Base-by-base conservation (phyloP, 2,888 invertebrate species). In the Leptothorax acervorum region DNA sequence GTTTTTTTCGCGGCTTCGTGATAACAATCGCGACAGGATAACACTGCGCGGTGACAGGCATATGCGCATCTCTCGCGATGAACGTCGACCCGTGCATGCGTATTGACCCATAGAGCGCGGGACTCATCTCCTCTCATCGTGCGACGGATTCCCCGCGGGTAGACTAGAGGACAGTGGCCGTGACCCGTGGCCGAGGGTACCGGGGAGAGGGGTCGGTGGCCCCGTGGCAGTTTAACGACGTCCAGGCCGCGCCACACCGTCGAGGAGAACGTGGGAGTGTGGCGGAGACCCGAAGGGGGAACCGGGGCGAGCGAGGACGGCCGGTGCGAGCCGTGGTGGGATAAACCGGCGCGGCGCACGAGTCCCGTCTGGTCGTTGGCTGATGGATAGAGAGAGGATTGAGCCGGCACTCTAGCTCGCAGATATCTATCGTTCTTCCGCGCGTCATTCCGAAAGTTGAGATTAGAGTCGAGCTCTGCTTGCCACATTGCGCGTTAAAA, bases 191-290 rank as follows among this genome's bases (percentile, higher is more conserved):
- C 86, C 88, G 87, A 76, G 89, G 90, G 90, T 89, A 89, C 88
- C 90, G 91, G 90, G 91, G 92, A 60, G 48, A 92, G 92, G 92
- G 92, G 93, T 93, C 93, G 93, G 91, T 93, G 93, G 92, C 93
- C 93, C 92, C 92, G 89, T 89, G 92, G 89, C 87, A 88, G 89
- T 90, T 91, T 89, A 90, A 91, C 90, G 88, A 87, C 89, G 87
- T 87, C 90, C 90, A 88, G 88, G 88, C 85, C 86, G 88, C 85
- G 85, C 60, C 74, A 81, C 75, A 42, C 70, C 82, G 86, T 87
- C 73, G 86, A 86, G 85, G 51, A 60, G 85, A 82, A 84, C 89
- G 89, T 90, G 87, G 90, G 89, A 86, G 89, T 82, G 70, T 57
- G 71, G 51, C n/a, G 65, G 62, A 63, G 73, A 66, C 42, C n/a